Evolutionary conservation across 35 echinoderm and acorn worm species (phyloP).

Genomic region (Heliocidaris tuberculata): DNA sequence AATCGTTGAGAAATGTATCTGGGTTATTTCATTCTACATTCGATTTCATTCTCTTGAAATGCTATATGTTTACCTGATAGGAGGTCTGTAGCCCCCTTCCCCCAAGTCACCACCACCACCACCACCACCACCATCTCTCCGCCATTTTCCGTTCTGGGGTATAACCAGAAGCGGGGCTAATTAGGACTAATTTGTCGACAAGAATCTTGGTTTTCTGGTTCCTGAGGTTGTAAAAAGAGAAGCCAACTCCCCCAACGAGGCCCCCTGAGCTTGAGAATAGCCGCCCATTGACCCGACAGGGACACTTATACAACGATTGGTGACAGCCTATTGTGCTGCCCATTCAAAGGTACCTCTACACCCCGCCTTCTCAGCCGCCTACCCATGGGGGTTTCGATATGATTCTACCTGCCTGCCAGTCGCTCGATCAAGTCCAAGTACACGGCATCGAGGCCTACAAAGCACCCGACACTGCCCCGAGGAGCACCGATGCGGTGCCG

Average conservation of each 20-base stretch:
- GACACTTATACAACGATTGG: neutral
- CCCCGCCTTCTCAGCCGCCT: conserved; percentile 20
- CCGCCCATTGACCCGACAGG: conserved; percentile 30
- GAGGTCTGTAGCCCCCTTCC: neutral
- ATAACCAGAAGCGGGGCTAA: neutral
- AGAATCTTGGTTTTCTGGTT: neutral
- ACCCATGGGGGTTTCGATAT: neutral
- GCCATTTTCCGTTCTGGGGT: neutral
- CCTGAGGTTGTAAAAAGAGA: neutral
- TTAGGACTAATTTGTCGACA: conserved; percentile 11
- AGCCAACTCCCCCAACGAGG: neutral
- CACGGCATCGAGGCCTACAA: conserved; percentile 8
- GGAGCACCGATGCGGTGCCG: neutral
- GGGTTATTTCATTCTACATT: neutral
- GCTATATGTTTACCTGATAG: neutral
- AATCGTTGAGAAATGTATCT: neutral
- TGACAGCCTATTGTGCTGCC: neutral
- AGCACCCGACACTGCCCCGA: conserved; percentile 28
- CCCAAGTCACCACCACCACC: neutral
- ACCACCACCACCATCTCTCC: neutral
- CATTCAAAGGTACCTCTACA: neutral
- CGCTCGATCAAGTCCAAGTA: conserved; percentile 13
- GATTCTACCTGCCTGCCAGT: neutral
- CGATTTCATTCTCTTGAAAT: neutral
- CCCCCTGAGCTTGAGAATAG: conserved; percentile 22